Evolutionary conservation across 2,113 vertebrate species (phyloP), one percentile per base, ranked within the genome.

Genomic region (Gambusia affinis): DNA sequence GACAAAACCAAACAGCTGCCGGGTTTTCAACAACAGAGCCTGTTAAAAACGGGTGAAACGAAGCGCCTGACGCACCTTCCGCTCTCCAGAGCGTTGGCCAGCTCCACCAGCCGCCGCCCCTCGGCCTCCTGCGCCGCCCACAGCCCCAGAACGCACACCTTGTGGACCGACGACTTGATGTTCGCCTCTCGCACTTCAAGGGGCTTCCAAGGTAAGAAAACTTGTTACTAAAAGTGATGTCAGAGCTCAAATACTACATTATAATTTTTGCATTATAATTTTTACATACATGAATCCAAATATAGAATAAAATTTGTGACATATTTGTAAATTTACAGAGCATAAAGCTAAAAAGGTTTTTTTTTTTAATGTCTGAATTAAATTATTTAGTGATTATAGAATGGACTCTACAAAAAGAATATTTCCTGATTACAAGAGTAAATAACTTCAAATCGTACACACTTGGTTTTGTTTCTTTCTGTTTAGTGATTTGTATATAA

Each of bases 91-190:
- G 93, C 94, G 0, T 70, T 73, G 2, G 91, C 90, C 12, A 94
- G 70, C 68, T 92, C 44, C 64, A 88, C 80, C 63, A 95, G 79
- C 8, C 27, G 70, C 61, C 28, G 22, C 2, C 91, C 95, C 75
- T 86, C 33, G 4, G 70, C 60, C 22, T 92, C 72, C 47, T 91
- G 33, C 1, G 84, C 47, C 0, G 80, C 90, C 95, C 95, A 95
- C 78, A 95, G 82, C 1, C 95, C 95, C 85, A 95, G 78, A 44
- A 90, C 86, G 33, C 89, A 89, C 73, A 89, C 94, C 85, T 95
- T 95, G 76, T 87, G 67, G 27, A 82, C 63, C 15, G 66, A 72
- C 4, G 84, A 1, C 51, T 93, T 95, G 10, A 81, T 19, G 1
- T 83, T 85, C 0, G 63, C 84, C 72, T 95, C 95, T 42, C 94